phyloP scores from a whole-genome alignment of 2,113 vertebrate species.

The Heloderma charlesbogerti region DNA sequence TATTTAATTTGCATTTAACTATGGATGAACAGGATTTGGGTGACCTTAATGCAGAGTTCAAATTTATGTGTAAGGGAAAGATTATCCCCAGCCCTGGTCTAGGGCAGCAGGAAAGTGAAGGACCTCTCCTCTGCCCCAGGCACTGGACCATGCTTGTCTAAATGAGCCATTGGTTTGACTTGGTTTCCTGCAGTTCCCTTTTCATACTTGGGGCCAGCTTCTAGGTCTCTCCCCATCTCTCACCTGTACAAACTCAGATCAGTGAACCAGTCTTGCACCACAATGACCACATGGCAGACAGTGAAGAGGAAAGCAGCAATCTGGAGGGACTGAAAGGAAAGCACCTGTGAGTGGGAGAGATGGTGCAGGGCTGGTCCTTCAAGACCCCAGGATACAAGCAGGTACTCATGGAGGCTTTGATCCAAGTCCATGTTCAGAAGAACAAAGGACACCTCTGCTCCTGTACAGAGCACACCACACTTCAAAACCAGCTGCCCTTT shows the following conservation, averaged over 20 bases:
- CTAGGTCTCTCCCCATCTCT: background rate
- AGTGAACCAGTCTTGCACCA: slow-evolving; percentile 94
- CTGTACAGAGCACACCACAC: background rate
- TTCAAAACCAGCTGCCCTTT: background rate
- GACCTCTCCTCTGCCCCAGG: background rate
- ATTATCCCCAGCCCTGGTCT: too few species aligned
- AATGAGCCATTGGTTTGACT: background rate
- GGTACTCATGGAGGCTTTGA: background rate
- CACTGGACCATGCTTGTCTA: background rate
- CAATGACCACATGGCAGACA: slow-evolving; percentile 90
- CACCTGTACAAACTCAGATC: slow-evolving; percentile 91
- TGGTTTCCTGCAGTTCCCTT: background rate
- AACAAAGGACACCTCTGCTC: background rate
- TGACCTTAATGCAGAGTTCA: background rate
- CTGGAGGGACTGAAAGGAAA: slow-evolving; percentile 85
- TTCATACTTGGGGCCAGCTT: background rate
- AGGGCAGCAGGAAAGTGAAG: background rate
- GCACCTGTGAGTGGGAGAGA: background rate
- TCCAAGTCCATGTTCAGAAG: background rate
- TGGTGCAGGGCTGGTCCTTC: too few species aligned
- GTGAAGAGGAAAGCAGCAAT: slow-evolving; percentile 92
- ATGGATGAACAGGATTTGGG: background rate
- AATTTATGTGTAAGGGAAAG: background rate
- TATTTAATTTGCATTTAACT: background rate
- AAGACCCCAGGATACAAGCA: background rate